Conservation (phyloP, 2,113 vertebrate genomes). For the Phrynosoma platyrhinos region DNA sequence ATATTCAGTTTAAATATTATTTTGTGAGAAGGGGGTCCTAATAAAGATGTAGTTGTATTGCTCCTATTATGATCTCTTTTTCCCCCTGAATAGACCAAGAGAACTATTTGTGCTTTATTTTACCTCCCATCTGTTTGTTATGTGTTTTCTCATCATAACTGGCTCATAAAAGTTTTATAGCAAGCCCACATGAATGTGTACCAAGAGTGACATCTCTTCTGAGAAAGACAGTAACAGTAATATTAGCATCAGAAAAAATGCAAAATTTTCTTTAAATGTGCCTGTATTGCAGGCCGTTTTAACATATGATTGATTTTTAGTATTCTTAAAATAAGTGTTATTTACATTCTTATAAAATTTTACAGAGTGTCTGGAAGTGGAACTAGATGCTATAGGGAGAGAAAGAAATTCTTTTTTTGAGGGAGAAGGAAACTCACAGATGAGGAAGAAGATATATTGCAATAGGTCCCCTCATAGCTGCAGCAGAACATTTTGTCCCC, state of each 20-base stretch:
- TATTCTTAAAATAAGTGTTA: not conserved
- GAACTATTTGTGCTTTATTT: not conserved
- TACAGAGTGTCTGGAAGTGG: too few species aligned
- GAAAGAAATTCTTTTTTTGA: not conserved
- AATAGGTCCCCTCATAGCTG: not conserved
- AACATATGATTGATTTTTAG: not conserved
- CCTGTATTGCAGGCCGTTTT: not conserved
- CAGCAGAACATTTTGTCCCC: not conserved
- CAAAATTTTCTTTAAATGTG: not conserved
- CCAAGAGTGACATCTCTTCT: conserved; percentile 2
- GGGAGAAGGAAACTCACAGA: not conserved
- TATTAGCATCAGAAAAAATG: not conserved
- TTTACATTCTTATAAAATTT: not conserved
- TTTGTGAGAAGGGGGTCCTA: not conserved
- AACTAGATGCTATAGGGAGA: not conserved
- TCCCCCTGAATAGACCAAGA: not conserved
- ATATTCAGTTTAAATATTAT: not conserved
- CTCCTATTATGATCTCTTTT: not conserved
- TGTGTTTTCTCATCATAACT: not conserved
- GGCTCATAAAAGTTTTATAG: conserved; percentile 21
- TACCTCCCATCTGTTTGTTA: conserved; percentile 5
- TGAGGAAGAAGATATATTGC: not conserved
- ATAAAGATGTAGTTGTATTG: not conserved
- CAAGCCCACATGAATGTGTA: not conserved
- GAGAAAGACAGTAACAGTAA: not conserved